Percentiles rank a stretch among this genome's conserved stretches.
Evolutionary conservation across 2,888 invertebrate genomes (phyloP).

Genomic region (Hipparchia semele): DNA sequence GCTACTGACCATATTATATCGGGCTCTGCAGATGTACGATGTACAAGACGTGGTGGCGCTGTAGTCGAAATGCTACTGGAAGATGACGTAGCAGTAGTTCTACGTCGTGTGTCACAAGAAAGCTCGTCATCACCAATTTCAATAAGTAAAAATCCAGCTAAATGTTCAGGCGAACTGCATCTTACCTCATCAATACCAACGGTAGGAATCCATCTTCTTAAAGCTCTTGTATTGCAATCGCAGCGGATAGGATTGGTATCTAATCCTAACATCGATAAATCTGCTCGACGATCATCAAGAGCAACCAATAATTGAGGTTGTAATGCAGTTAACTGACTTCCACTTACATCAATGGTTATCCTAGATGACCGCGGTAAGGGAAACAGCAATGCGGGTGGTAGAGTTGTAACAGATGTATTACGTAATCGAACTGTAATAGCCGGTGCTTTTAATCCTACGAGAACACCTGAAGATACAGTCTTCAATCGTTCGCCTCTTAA

Average conservation of each 20-base stretch:
- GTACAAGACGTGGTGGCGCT: slow-evolving; percentile 77
- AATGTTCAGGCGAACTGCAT: slow-evolving; percentile 88
- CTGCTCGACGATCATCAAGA: slow-evolving; percentile 91
- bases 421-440: slow-evolving; percentile 88
- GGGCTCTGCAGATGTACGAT: slow-evolving; percentile 88
- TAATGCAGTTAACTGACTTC: slow-evolving; percentile 89
- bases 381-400: slow-evolving; percentile 93
- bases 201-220: slow-evolving; percentile 90
- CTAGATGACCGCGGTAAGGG: slow-evolving; percentile 94
- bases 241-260: slow-evolving; percentile 92
- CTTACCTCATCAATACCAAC: slow-evolving; percentile 84
- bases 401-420: slow-evolving; percentile 89
- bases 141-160: slow-evolving; percentile 86
- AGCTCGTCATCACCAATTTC: slow-evolving; percentile 92
- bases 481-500: slow-evolving; percentile 89
- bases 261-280: slow-evolving; percentile 88
- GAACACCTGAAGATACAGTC: slow-evolving; percentile 91
- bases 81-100: slow-evolving; percentile 72
- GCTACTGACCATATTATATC: slow-evolving; percentile 95
- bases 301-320: slow-evolving; percentile 91
- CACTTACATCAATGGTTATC: slow-evolving; percentile 89
- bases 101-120: slow-evolving; percentile 87
- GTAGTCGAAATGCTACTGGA: slow-evolving; percentile 73
- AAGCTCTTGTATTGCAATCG: slow-evolving; percentile 91
- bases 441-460: slow-evolving; percentile 91